Base-by-base conservation (phyloP, 2,888 invertebrate genomes). In the Patella pellucida region DNA sequence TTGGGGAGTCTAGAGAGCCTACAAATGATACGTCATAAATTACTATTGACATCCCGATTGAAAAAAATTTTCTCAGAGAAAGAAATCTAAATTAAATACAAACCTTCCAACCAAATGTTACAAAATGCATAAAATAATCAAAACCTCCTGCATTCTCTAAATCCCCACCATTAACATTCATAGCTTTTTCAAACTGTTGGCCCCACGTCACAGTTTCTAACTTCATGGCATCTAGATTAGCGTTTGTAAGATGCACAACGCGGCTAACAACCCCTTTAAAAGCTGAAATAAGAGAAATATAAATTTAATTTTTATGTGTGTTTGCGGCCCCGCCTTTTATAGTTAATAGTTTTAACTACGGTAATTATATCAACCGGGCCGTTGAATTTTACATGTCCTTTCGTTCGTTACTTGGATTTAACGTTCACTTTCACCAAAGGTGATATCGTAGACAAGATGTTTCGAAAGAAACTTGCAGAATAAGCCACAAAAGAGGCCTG, bases 151-250 rank as follows among this genome's bases (percentile, higher is more conserved):
- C 93, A 76, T 91, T 92, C 69, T 93, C 92, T 0, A 93, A 78
- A 82, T 93, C 93, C 2, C 93, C 93, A 1, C 93, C 93, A 81
- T 93, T 93, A 4, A 93, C 93, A 68, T 92, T 93, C 89, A 91
- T 88, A 9, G 93, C 93, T 76, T 92, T 91, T 73, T 91, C 88
- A 79, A 93, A 92, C 86, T 93, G 93, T 77, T 92, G 89, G 9
- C 88, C 90, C 92, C 92, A 93, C 0, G 92, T 91, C 71, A 91
- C 91, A 54, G 91, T 90, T 81, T 92, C 92, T 41, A 93, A 91
- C 78, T 91, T 85, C 77, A 93, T 84, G 3, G 92, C 89, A 80
- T 93, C 93, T 76, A 93, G 80, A 85, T 93, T 93, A 52, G 92
- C 90, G 78, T 92, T 92, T 1, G 93, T 93, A 87, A 93, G 86